Conservation (phyloP, 1,140 invertebrate species). For the Penaeus indicus region DNA sequence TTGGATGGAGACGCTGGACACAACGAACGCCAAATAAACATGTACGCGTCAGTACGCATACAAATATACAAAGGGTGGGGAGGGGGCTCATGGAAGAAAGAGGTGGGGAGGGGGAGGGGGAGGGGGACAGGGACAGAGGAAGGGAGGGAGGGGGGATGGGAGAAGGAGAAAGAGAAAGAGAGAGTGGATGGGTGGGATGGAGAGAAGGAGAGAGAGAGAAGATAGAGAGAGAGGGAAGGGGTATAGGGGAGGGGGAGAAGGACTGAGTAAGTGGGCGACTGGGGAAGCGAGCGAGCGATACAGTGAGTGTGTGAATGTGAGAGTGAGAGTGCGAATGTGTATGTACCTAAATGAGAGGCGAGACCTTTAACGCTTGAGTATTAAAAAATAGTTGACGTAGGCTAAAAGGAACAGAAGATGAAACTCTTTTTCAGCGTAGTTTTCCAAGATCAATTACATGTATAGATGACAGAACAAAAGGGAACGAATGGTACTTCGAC, state of each 20-base stretch:
- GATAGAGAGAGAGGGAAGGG: not conserved
- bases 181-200: too few species aligned
- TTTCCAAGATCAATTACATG: not conserved
- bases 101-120: not conserved
- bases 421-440: too few species aligned
- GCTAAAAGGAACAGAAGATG: not conserved
- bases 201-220: too few species aligned
- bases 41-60: too few species aligned
- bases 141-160: not conserved
- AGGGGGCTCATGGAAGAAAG: not conserved
- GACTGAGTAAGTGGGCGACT: too few species aligned
- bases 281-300: not conserved
- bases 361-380: not conserved
- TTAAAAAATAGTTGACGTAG: not conserved
- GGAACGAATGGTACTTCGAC: too few species aligned
- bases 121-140: too few species aligned
- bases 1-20: not conserved
- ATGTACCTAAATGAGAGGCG: not conserved
- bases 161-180: not conserved
- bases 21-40: not conserved
- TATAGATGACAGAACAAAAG: not conserved
- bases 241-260: not conserved
- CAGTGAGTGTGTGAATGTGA: not conserved
- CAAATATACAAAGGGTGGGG: not conserved
- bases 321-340: not conserved